Conservation (phyloP, 2,888 invertebrate genomes). For the Lymantria monacha region DNA sequence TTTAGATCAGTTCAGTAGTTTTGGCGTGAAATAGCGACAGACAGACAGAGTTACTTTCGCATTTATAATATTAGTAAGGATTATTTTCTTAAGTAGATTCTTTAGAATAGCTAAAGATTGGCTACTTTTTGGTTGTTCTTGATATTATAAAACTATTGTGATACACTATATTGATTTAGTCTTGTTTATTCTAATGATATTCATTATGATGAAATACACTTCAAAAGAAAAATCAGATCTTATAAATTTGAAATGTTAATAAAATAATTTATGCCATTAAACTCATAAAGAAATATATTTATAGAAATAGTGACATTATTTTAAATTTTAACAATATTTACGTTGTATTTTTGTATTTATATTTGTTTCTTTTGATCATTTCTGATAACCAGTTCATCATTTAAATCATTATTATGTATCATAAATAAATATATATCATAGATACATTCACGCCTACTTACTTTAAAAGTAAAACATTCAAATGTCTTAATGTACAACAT, state of each 20-base stretch:
- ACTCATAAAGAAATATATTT: neutral
- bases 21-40: too few species aligned
- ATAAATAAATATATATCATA: neutral
- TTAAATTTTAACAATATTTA: neutral
- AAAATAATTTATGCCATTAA: neutral
- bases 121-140: too few species aligned
- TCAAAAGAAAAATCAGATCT: neutral
- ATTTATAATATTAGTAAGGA: too few species aligned
- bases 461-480: too few species aligned
- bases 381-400: neutral
- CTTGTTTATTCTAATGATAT: too few species aligned
- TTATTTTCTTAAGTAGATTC: too few species aligned
- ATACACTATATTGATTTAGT: too few species aligned
- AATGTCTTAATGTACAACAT: too few species aligned
- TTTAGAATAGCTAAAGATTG: too few species aligned
- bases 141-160: too few species aligned
- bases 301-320: neutral
- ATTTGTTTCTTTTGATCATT: neutral
- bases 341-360: neutral
- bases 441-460: neutral
- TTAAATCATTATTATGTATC: constrained; percentile 1
- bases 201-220: neutral
- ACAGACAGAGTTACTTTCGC: too few species aligned
- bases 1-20: too few species aligned
- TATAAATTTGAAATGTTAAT: neutral